These are phyloP conservation scores for Decapterus maruadsi DNA, from an alignment of 2,797 vertebrate species.

Conservation along the genomic window DNA sequence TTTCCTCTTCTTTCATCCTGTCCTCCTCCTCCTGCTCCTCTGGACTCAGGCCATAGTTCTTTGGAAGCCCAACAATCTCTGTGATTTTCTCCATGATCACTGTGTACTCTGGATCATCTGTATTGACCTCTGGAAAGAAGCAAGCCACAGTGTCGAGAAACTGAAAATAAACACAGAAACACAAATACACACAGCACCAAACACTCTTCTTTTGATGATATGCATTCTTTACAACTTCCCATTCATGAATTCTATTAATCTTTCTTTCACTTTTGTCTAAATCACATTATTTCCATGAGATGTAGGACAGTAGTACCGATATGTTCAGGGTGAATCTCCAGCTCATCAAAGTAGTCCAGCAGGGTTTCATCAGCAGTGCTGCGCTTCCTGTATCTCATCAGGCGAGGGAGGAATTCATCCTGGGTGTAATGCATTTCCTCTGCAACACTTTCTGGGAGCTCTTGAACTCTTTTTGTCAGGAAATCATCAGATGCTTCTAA, in stretches of 20 bases:
- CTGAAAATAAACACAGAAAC: too few species aligned
- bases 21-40: slow-evolving; percentile 87
- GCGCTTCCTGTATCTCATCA: slow-evolving; percentile 84
- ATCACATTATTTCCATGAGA: not conserved
- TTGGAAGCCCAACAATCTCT: slow-evolving; percentile 86
- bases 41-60: slow-evolving; percentile 89
- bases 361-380: slow-evolving; percentile 85
- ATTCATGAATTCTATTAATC: not conserved
- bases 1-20: slow-evolving; percentile 78
- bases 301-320: slow-evolving; percentile 84
- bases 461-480: slow-evolving; percentile 88
- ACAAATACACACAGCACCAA: too few species aligned
- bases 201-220: too few species aligned
- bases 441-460: slow-evolving; percentile 86
- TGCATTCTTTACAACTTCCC: not conserved
- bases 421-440: slow-evolving; percentile 86
- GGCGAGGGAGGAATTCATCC: slow-evolving; percentile 82
- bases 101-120: slow-evolving; percentile 77
- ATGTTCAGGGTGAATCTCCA: slow-evolving; percentile 90
- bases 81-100: slow-evolving; percentile 84
- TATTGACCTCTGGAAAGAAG: slow-evolving; percentile 68
- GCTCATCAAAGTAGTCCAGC: slow-evolving; percentile 94
- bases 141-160: not conserved
- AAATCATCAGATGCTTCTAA: slow-evolving; percentile 91
- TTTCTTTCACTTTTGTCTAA: slow-evolving; percentile 4